Evolutionary conservation across 23 tunicate species (phyloP), one percentile per base, ranked within the genome.

Genomic region (Halocynthia roretzi): DNA sequence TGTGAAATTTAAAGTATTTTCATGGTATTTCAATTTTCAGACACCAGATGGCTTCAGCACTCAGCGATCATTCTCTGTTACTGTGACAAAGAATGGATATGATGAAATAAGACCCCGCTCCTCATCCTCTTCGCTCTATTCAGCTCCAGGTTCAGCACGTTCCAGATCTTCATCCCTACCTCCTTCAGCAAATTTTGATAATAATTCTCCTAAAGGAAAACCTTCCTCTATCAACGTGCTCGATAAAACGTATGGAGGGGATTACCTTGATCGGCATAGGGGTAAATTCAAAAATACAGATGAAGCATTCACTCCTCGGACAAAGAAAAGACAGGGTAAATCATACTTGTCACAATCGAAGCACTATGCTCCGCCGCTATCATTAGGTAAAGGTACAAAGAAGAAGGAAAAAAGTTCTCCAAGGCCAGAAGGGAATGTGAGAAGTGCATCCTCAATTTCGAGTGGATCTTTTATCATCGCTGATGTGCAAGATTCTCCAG

Each of bases 231-330:
- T 77, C 50, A 56, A 82, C 18, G 78, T 84, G 18, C 48, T 83
- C 61, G 66, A 86, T 54, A 40, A 87, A 54, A 92, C 98, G 5
- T 92, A 92, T 82, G 83, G 90, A 52, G 98, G 98, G 6, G 98
- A 92, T 69, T 92, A 92, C 61, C 62, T 92, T 67, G 85, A 86
- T 40, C 70, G 83, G 61, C 98, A 92, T 74, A 64, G 63, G 20
- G 82, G 86, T 8, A 64, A 84, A 8, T 92, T 92, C 61, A 70
- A 85, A 57, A 84, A 79, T 44, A 10, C 77, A 61, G 82, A 80
- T 63, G 20, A 69, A 22, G 85, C 87, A 11, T 92, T 92, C 53
- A 86, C 87, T 7, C 98, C 98, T 6, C 74, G 92, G 17, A 82
- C 84, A 8, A 86, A 86, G 63, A 92, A 92, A 55, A 60, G 87